Base-by-base conservation (phyloP, 2,113 vertebrate species). In the Rhegmatorhina hoffmannsi region DNA sequence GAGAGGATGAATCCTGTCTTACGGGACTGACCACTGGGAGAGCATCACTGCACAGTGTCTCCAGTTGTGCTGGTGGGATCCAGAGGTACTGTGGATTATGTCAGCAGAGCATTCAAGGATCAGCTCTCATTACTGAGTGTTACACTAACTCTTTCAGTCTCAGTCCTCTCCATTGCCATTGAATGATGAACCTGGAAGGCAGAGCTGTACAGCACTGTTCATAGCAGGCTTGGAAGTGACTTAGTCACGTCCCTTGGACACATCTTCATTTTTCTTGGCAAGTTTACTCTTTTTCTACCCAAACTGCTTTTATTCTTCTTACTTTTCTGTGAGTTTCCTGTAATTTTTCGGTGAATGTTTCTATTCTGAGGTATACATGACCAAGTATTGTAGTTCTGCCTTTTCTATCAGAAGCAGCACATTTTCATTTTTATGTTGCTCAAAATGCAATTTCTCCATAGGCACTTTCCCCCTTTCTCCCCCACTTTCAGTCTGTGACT, bases 81-180 rank as follows among this genome's bases (percentile, higher is more conserved):
- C 67, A 53, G 44, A 84, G 58, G 40, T 64, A 8, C 40, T 76
- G 44, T 13, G 46, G 33, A 26, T 84, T 87, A 12, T 64, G 31
- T 80, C 91, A 68, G 36, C 52, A 38, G 11, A 50, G 13, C 59
- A 26, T 76, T 91, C 70, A 63, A n/a, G 58, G 58, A 90, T 89
- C 89, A 77, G 81, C 46, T 90, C 34, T 67, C 47, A n/a, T 34
- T 59, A 4, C 77, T 80, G 31, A 78, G 55, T 1, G 1, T 60
- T 78, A 28, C 4, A 28, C 36, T 49, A 1, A 38, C 34, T 36
- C 56, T 18, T 67, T 76, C 66, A 50, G 40, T 46, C 13, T 68
- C 16, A 2, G 8, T 70, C 80, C 36, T 92, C 34, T 63, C 26
- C 3, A 0, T 13, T 72, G 64, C 43, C 0, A 0, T 13, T 64